Percentiles rank a stretch among this genome's conserved stretches.
Conservation (phyloP, 2,113 vertebrate species). For the Lagenorhynchus albirostris region DNA sequence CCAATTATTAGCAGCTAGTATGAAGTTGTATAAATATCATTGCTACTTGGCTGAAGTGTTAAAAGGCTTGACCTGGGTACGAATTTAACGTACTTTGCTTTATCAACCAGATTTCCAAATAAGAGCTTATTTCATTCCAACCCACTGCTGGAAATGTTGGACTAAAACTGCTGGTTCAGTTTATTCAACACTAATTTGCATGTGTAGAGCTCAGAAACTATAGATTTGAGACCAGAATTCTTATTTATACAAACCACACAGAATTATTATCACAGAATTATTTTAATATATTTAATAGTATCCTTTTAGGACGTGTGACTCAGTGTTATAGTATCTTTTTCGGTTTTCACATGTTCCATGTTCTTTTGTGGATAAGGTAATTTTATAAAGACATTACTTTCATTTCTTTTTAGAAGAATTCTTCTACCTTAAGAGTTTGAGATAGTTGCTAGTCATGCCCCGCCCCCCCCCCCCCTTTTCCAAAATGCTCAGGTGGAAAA, state of each 20-base stretch:
- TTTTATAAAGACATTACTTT: conserved; percentile 21
- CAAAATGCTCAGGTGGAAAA: background rate
- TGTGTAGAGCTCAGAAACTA: conserved; percentile 1
- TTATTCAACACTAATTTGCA: background rate
- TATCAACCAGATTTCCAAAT: conserved; percentile 52
- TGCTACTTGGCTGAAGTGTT: conserved; percentile 37
- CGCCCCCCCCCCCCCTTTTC: background rate
- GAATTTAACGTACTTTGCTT: conserved; percentile 36
- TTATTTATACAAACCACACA: background rate
- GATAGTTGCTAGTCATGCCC: background rate
- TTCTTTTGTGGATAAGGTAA: background rate
- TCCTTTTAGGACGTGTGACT: background rate
- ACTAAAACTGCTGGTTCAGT: background rate
- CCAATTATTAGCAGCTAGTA: conserved; percentile 47
- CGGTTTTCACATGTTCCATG: background rate
- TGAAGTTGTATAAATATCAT: conserved; percentile 38
- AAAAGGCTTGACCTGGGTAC: conserved; percentile 47
- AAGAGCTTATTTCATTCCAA: conserved; percentile 35
- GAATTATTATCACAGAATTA: background rate
- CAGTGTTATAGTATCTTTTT: background rate
- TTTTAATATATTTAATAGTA: background rate
- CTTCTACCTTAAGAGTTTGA: background rate
- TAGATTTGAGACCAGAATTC: background rate
- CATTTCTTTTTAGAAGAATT: conserved; percentile 26
- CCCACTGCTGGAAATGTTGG: conserved; percentile 6